These are phyloP conservation scores for Athripsodes cinereus DNA, from an alignment of 2,888 invertebrate genomes.

Conservation along the genomic window DNA sequence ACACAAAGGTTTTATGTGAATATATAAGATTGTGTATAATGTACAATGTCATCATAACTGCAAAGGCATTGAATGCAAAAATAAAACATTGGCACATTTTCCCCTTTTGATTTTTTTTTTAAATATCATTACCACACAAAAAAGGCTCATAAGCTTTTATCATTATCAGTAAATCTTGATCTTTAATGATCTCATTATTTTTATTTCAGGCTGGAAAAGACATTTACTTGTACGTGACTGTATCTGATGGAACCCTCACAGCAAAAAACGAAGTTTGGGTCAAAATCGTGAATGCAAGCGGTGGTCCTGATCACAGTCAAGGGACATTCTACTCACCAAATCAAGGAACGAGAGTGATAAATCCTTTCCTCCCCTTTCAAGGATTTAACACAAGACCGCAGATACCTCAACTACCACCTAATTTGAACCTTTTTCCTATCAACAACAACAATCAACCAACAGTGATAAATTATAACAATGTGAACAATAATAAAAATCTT, in stretches of 20 bases:
- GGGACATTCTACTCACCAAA: conserved; percentile 6
- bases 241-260: conserved; percentile 57
- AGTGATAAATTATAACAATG: background rate
- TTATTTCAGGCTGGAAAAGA: conserved; percentile 57
- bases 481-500: background rate
- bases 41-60: too few species aligned
- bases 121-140: too few species aligned
- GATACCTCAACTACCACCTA: conserved; percentile 16
- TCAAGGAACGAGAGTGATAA: conserved; percentile 18
- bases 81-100: too few species aligned
- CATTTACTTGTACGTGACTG: conserved; percentile 62
- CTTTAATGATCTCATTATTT: conserved; percentile 13
- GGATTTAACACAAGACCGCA: conserved; percentile 34
- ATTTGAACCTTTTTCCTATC: conserved; percentile 30
- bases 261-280: conserved; percentile 65
- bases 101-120: too few species aligned
- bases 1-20: too few species aligned
- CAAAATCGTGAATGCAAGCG: conserved; percentile 44
- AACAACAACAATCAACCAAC: conserved; percentile 31
- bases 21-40: too few species aligned
- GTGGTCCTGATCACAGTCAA: background rate
- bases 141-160: too few species aligned
- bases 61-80: background rate
- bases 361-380: conserved; percentile 36
- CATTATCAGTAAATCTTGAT: too few species aligned